Evolutionary conservation across 2,888 invertebrate species (phyloP), one percentile per base, ranked within the genome.

Genomic region (Opisthograptis luteolata): DNA sequence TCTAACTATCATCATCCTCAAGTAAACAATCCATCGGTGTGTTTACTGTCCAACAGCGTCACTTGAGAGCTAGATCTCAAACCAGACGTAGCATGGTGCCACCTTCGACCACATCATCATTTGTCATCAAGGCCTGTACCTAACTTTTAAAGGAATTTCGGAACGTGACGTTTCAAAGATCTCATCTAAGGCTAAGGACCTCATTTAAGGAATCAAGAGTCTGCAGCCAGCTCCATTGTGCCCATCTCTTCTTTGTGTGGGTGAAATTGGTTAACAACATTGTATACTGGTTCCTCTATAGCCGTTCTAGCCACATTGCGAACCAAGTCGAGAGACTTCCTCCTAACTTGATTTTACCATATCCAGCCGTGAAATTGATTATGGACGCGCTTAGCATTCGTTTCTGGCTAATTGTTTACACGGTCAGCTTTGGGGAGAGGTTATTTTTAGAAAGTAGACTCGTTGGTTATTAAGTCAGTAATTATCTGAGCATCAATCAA

Each of bases 281-380:
- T 25, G 30, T 30, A 24, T 6, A 14, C 1, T n/a, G 2, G 8
- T 13, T 7, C 2, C 4, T 3, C 36, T 19, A 17, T 10, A 7
- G 43, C 31, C 40, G 35, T 45, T 15, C 35, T 30, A 44, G 20
- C 40, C 35, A 41, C 44, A 45, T 51, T 40, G 30, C 50, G 9
- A n/a, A 15, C 32, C 22, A 31, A 31, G 12, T 25, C 37, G 28
- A 37, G 46, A 46, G 34, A 45, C 50, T 45, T 51, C 50, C 50
- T 40, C 9, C 44, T 51, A 51, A 51, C 44, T 50, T 40, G 50
- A 45, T 45, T 44, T 42, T 41, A 45, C 50, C 50, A 51, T 51
- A 51, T 45, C 40, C 44, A 45, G 30, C 50, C 36, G 50, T 45
- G 50, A 45, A 51, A 51, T 51, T 45, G 50, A 51, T 51, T 51